Evolutionary conservation across 2,888 invertebrate genomes (phyloP), one percentile per base, ranked within the genome.

Genomic region (Thalpophila matura): DNA sequence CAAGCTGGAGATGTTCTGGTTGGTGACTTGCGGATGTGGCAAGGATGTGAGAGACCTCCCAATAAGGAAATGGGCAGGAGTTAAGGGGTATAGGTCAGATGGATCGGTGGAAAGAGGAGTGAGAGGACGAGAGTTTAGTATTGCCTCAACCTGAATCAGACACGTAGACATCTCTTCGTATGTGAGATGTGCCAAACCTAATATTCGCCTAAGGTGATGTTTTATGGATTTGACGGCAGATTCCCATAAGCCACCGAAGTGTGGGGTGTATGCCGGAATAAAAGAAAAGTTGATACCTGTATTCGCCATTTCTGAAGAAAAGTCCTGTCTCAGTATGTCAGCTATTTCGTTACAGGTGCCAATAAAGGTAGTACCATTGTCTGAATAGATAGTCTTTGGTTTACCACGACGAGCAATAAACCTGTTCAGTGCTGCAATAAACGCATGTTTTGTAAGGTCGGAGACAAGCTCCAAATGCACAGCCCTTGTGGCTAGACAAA

Each of bases 371-470:
- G 43, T 43, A 9, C 26, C 43, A 14, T 43, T 43, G 24, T 46
- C 31, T 2, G 46, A 46, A 12, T 7, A 46, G 3, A 46, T 46
- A 10, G 46, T 29, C 9, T 31, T 46, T 10, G 31, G 46, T 20
- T 46, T 46, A 29, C 46, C 46, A 18, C 46, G 46, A 29, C 42
- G 42, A 42, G 42, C 42, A n/a, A n/a, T n/a, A n/a, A n/a, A n/a
- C n/a, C n/a, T n/a, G n/a, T n/a, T n/a, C n/a, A n/a, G n/a, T n/a
- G n/a, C n/a, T n/a, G n/a, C n/a, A n/a, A n/a, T n/a, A n/a, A n/a
- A n/a, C n/a, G n/a, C n/a, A n/a, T n/a, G n/a, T n/a, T n/a, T n/a
- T n/a, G n/a, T n/a, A n/a, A n/a, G n/a, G n/a, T n/a, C n/a, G n/a
- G 42, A 43, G 42, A 43, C 42, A 43, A 43, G 42, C 42, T 43